Evolutionary conservation across 2,888 invertebrate genomes (phyloP).

Genomic region (Sisyra terminalis): DNA sequence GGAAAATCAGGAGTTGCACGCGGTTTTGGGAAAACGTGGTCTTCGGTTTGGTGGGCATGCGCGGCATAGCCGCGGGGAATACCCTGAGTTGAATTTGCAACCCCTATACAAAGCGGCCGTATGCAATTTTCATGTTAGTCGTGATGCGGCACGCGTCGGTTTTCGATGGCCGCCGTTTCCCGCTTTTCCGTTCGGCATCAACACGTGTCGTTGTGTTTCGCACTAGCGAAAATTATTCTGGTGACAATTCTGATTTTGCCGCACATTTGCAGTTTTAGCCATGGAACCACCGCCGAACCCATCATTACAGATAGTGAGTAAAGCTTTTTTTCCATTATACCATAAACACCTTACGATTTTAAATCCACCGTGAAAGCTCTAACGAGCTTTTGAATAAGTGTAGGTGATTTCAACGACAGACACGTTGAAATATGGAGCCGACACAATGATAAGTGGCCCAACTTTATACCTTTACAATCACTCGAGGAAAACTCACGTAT

Average conservation of each 20-base stretch:
- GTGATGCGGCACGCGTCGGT: constrained; percentile 4
- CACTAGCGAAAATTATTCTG: neutral
- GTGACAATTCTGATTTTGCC: neutral
- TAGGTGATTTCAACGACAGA: constrained; percentile 1
- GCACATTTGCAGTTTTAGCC: too few species aligned
- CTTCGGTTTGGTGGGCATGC: too few species aligned
- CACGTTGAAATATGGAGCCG: constrained; percentile 1
- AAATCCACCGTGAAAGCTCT: neutral
- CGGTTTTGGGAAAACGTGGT: too few species aligned
- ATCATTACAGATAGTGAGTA: constrained; percentile 1
- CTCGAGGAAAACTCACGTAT: too few species aligned
- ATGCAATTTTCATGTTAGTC: neutral
- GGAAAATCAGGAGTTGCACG: too few species aligned
- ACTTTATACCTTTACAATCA: neutral
- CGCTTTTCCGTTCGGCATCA: neutral
- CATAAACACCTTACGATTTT: neutral
- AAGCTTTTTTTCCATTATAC: neutral
- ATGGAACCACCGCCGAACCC: neutral
- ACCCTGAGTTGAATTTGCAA: too few species aligned
- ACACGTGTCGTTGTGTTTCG: neutral
- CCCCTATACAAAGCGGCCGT: too few species aligned
- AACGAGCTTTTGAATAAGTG: neutral
- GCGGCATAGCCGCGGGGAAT: too few species aligned
- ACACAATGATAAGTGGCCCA: constrained; percentile 2
- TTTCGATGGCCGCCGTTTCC: neutral